Percentiles rank a stretch among this genome's conserved stretches.
Conservation (phyloP, 2,888 invertebrate genomes). For the Baronia brevicornis region DNA sequence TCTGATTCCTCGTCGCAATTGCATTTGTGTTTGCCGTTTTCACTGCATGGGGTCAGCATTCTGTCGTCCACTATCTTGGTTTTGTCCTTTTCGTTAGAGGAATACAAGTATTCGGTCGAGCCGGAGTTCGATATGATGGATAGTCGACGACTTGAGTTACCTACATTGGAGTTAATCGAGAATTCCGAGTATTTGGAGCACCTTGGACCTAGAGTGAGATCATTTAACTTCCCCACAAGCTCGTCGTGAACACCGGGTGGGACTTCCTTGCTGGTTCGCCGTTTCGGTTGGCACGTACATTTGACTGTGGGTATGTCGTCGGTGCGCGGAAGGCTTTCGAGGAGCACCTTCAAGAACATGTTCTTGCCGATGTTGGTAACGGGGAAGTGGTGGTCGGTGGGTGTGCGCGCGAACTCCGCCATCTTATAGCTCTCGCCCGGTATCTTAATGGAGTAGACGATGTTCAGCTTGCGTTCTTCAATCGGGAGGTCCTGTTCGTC, state of each 20-base stretch:
- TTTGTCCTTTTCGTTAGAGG: slow-evolving; percentile 25
- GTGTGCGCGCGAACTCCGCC: slow-evolving; percentile 71
- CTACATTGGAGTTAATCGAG: slow-evolving; percentile 37
- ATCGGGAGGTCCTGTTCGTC: slow-evolving; percentile 42
- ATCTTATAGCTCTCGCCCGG: slow-evolving; percentile 77
- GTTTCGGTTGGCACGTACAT: slow-evolving; percentile 52
- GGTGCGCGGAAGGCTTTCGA: slow-evolving; percentile 83
- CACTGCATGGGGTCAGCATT: slow-evolving; percentile 81
- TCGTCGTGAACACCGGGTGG: slow-evolving; percentile 46
- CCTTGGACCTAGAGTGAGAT: slow-evolving; percentile 60
- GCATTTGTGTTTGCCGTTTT: slow-evolving; percentile 86
- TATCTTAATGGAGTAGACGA: slow-evolving; percentile 81
- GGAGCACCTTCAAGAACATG: slow-evolving; percentile 75
- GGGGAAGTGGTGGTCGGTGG: slow-evolving; percentile 83
- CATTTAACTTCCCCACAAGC: slow-evolving; percentile 52
- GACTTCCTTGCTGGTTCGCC: slow-evolving; percentile 51
- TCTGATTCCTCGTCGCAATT: slow-evolving; percentile 83
- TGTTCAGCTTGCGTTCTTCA: slow-evolving; percentile 59
- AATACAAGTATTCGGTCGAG: slow-evolving; percentile 30
- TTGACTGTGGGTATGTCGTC: slow-evolving; percentile 80
- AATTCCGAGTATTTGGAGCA: slow-evolving; percentile 31
- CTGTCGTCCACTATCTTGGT: slow-evolving; percentile 78
- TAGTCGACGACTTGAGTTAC: slow-evolving; percentile 34
- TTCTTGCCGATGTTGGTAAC: slow-evolving; percentile 79
- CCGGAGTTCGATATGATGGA: slow-evolving; percentile 35